Evolutionary conservation across 2,888 invertebrate genomes (phyloP).

Genomic region (Malachius bipustulatus): DNA sequence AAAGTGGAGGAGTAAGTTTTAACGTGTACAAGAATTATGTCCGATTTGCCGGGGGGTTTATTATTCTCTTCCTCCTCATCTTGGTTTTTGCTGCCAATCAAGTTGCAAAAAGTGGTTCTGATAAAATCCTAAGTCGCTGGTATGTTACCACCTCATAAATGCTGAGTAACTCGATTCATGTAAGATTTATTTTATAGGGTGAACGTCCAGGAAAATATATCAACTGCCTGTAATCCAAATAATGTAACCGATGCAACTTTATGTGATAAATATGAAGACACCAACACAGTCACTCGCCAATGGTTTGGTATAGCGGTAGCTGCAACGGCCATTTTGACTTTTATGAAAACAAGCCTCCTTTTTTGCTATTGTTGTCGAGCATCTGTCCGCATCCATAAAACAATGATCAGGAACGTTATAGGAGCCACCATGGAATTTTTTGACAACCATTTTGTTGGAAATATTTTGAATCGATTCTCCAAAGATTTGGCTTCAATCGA

Average conservation of each 20-base stretch:
- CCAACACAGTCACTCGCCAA: no score
- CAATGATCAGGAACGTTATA: slow-evolving; percentile 7
- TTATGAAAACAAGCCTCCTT: slow-evolving; percentile 8
- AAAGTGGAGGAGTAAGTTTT: background rate
- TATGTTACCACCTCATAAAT: background rate
- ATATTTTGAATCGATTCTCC: slow-evolving; percentile 13
- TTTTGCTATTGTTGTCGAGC: slow-evolving; percentile 10
- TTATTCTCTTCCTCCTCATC: background rate
- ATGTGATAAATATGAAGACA: no score
- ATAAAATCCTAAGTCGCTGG: background rate
- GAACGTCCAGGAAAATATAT: slow-evolving; percentile 1
- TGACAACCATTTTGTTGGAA: slow-evolving; percentile 13
- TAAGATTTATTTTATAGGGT: no score
- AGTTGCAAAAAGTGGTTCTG: background rate
- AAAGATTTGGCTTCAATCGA: slow-evolving; percentile 12
- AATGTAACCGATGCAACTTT: background rate
- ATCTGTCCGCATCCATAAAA: slow-evolving; percentile 11
- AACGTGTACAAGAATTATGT: background rate
- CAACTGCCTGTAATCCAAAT: background rate
- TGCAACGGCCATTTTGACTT: slow-evolving; percentile 26
- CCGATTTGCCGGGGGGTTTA: background rate
- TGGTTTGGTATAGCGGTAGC: no score
- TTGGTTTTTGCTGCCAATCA: background rate
- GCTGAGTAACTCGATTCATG: no score
- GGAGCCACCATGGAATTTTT: slow-evolving; percentile 11